phyloP scores from a whole-genome alignment of 2,113 vertebrate species.

The Pseudorasbora parva region DNA sequence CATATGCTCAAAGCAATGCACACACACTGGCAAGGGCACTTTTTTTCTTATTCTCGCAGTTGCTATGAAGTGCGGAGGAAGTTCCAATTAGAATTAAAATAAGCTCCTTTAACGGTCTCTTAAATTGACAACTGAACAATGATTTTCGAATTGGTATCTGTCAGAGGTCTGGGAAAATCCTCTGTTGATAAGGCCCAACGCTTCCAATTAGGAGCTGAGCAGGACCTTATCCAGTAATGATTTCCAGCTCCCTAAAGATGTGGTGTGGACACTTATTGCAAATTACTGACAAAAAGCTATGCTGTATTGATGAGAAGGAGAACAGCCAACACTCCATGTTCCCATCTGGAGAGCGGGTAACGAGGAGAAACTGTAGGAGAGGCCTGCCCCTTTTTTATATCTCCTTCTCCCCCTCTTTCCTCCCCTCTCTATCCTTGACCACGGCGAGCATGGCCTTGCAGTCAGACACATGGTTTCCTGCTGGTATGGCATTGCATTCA shows the following conservation, averaged over 20 bases:
- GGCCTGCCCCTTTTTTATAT: slow-evolving; percentile 24
- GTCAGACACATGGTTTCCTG: slow-evolving; percentile 6
- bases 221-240: slow-evolving; percentile 95
- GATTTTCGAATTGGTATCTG: slow-evolving; percentile 99
- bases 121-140: slow-evolving; percentile 99
- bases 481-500: background rate
- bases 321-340: slow-evolving; percentile 85
- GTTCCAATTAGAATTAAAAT: slow-evolving; percentile 97
- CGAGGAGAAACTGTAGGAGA: slow-evolving; percentile 75
- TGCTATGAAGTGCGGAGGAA: slow-evolving; percentile 78
- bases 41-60: slow-evolving; percentile 66
- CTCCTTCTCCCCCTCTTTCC: slow-evolving; percentile 9
- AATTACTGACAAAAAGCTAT: slow-evolving; percentile 98
- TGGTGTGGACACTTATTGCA: slow-evolving; percentile 95
- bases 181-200: slow-evolving; percentile 98
- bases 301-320: slow-evolving; percentile 92
- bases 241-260: slow-evolving; percentile 91
- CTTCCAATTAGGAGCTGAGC: slow-evolving; percentile 97
- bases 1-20: slow-evolving; percentile 25
- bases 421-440: slow-evolving; percentile 57
- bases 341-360: slow-evolving; percentile 87
- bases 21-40: slow-evolving; percentile 49
- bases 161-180: slow-evolving; percentile 99
- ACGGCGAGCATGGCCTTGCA: slow-evolving; percentile 68
- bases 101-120: slow-evolving; percentile 97